Evolutionary conservation across 2,888 invertebrate species (phyloP).

Genomic region (Eupeodes luniger): DNA sequence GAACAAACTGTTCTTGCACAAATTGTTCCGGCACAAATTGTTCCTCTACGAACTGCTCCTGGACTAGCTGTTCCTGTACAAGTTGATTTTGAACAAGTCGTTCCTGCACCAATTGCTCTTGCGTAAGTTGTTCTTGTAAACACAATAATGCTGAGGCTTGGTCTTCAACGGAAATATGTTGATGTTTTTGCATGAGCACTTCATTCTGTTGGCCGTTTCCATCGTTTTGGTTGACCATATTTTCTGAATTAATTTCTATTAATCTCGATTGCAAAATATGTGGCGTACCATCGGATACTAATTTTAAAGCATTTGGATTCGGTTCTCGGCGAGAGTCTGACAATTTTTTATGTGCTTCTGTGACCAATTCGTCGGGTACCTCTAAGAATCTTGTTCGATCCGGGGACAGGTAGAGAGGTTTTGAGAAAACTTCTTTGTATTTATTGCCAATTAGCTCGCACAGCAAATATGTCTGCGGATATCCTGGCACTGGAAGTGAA

Average conservation of each 20-base stretch:
- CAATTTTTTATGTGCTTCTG: constrained; percentile 57
- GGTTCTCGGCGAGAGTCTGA: constrained; percentile 60
- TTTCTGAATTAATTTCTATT: constrained; percentile 28
- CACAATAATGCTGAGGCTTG: constrained; percentile 62
- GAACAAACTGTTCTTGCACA: constrained; percentile 46
- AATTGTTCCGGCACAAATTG: constrained; percentile 47
- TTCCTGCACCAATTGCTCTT: constrained; percentile 48
- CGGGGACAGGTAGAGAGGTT: constrained; percentile 81
- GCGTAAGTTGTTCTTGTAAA: constrained; percentile 53
- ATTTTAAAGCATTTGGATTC: constrained; percentile 59
- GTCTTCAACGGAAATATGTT: constrained; percentile 48
- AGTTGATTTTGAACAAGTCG: constrained; percentile 27
- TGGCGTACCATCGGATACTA: constrained; percentile 40
- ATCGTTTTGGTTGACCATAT: constrained; percentile 11
- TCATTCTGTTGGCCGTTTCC: constrained; percentile 22
- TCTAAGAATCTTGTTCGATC: constrained; percentile 77
- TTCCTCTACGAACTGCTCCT: constrained; percentile 43
- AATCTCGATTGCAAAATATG: constrained; percentile 41
- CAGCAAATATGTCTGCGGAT: constrained; percentile 89
- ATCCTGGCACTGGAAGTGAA: constrained; percentile 89
- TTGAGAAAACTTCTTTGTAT: constrained; percentile 89
- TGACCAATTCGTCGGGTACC: constrained; percentile 78
- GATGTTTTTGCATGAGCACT: constrained; percentile 38
- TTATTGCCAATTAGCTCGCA: constrained; percentile 87
- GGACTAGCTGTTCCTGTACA: constrained; percentile 31